A percentile compares a stretch with the other conserved stretches of the same genome.
phyloP scores from a whole-genome alignment of 2,113 vertebrate genomes.

The Halcyon senegalensis region DNA sequence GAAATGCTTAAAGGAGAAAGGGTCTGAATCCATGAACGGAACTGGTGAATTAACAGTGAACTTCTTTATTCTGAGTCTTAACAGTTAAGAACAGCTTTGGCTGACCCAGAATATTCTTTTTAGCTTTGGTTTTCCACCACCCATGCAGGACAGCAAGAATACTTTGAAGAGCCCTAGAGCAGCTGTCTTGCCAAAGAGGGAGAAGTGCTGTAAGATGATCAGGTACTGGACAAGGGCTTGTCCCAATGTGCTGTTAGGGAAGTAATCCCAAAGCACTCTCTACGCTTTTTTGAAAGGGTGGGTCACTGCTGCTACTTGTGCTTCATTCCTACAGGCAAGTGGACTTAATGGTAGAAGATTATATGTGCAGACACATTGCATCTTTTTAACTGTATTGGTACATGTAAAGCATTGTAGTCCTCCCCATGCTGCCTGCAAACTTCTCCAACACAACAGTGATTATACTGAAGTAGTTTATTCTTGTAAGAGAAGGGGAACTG shows the following conservation, averaged over 20 bases:
- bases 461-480: background rate
- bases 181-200: conserved; percentile 75
- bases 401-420: background rate
- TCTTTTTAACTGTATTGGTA: background rate
- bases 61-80: background rate
- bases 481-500: background rate
- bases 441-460: background rate
- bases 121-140: conserved; percentile 30
- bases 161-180: conserved; percentile 46
- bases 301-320: conserved; percentile 16
- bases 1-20: conserved; percentile 7
- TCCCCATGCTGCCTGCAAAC: background rate
- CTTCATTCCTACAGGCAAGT: background rate
- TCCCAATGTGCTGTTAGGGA: background rate
- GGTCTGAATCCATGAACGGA: background rate
- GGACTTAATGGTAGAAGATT: background rate
- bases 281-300: conserved; percentile 23
- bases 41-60: background rate
- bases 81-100: background rate
- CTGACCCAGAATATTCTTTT: conserved; percentile 14
- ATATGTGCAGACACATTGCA: background rate
- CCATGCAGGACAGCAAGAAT: conserved; percentile 26
- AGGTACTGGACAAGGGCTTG: conserved; percentile 2
- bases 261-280: conserved; percentile 31
- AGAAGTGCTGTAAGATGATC: conserved; percentile 69